Conservation (phyloP, 2,113 vertebrate genomes). For the Tor tambroides region DNA sequence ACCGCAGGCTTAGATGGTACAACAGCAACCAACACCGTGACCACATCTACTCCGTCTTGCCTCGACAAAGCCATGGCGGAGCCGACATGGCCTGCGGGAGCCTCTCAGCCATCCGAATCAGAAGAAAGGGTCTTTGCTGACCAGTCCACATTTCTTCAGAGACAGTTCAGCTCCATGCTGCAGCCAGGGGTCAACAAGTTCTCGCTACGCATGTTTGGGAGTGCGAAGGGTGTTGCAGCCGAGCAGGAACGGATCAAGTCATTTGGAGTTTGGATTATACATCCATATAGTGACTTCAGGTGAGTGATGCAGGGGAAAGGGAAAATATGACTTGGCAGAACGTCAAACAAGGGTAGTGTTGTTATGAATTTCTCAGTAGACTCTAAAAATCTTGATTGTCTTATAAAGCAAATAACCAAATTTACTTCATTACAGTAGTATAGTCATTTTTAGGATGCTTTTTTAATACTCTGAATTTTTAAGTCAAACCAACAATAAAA, state of each 20-base stretch:
- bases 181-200: slow-evolving; percentile 97
- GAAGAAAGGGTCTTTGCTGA: slow-evolving; percentile 52
- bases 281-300: slow-evolving; percentile 99
- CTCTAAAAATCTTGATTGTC: neutral
- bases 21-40: slow-evolving; percentile 32
- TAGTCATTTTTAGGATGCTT: no score
- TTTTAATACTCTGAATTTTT: no score
- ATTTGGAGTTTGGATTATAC: slow-evolving; percentile 96
- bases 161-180: slow-evolving; percentile 86
- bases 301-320: slow-evolving; percentile 68
- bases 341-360: neutral
- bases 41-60: slow-evolving; percentile 54
- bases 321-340: neutral
- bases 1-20: slow-evolving; percentile 43
- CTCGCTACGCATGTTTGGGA: slow-evolving; percentile 95
- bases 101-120: neutral
- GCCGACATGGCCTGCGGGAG: neutral
- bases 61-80: slow-evolving; percentile 55
- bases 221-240: slow-evolving; percentile 92
- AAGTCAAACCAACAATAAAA: no score
- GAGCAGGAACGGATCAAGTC: slow-evolving; percentile 95
- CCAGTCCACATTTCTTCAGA: slow-evolving; percentile 80
- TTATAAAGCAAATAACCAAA: neutral
- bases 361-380: neutral
- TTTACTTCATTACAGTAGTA: neutral